Base-by-base conservation (phyloP, 2,888 invertebrate species). In the Drosophila mettleri region DNA sequence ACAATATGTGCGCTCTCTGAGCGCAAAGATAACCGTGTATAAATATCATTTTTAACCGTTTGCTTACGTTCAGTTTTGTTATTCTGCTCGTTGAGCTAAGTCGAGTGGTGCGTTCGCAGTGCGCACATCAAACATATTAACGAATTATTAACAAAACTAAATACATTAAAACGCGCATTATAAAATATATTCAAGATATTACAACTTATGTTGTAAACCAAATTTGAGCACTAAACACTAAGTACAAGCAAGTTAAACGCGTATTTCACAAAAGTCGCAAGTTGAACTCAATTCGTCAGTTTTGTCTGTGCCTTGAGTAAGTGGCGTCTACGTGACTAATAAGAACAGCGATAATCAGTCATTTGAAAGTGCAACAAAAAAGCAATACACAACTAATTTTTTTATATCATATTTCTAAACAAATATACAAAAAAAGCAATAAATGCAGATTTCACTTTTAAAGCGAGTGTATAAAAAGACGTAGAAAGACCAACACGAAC, bases 321-420 rank as follows among this genome's bases (percentile, higher is more conserved):
- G 69, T 71, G 48, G 24, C 16, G 38, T 60, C 8, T 58, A 43
- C 39, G 53, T 61, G 66, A 9, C 45, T 41, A 60, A 68, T 64
- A 61, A 58, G 63, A 46, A 41, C 12, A 48, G 16, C 20, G 7
- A 43, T 16, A n/a, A 45, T 29, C 34, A n/a, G 18, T n/a, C 18
- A 38, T 27, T 29, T 71, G n/a, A 16, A 34, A 71, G 74, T 70
- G 79, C 49, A 65, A 33, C n/a, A 54, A 22, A 61, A 49, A 62
- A 53, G 24, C 41, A 34, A 48, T 36, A 29, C 27, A 14, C 39
- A 59, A 49, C 54, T 24, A n/a, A 53, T 76, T 84, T 81, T 85
- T 84, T 85, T 85, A 85, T 85, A 85, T 74, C 67, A 71, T 68
- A 64, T 69, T 72, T 62, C 85, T 85, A 85, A 74, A 82, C 82